Conservation (phyloP, 2,797 vertebrate genomes). For the Enteromius radiatus region DNA sequence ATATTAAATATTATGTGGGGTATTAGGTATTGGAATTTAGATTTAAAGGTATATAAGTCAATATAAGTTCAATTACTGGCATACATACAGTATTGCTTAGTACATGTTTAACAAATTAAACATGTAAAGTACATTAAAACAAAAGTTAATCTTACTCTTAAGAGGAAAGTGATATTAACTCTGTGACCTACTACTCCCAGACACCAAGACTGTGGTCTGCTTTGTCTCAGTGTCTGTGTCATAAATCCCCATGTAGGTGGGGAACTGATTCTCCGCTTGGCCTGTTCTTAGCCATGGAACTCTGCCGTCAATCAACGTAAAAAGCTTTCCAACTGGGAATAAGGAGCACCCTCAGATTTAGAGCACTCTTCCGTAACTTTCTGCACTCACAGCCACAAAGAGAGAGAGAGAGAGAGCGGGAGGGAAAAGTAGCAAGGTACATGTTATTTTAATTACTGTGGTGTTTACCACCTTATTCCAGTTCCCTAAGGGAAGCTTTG, state of each 20-base stretch:
- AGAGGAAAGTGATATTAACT: not conserved
- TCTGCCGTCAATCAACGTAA: constrained; percentile 62
- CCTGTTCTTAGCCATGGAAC: constrained; percentile 41
- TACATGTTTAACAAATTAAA: not conserved
- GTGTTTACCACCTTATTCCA: constrained; percentile 36
- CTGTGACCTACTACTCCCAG: constrained; percentile 25
- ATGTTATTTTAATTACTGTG: constrained; percentile 53
- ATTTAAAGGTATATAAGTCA: not conserved
- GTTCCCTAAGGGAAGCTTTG: constrained; percentile 29
- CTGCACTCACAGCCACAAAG: constrained; percentile 34
- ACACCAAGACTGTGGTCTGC: constrained; percentile 35
- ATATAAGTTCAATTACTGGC: not conserved
- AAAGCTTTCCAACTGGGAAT: constrained; percentile 61
- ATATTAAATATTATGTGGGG: not conserved
- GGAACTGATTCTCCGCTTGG: constrained; percentile 30
- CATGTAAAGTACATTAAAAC: not conserved
- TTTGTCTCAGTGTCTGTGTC: constrained; percentile 42
- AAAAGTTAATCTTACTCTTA: constrained; percentile 8
- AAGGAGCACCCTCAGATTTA: constrained; percentile 57
- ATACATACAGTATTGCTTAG: not conserved
- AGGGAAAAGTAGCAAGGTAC: constrained; percentile 34
- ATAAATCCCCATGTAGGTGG: constrained; percentile 47
- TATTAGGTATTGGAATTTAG: not conserved
- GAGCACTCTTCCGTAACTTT: constrained; percentile 57
- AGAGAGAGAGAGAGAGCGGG: constrained; percentile 38